Base-by-base conservation (phyloP, 2,797 vertebrate species). In the Malacoctenus gilli region DNA sequence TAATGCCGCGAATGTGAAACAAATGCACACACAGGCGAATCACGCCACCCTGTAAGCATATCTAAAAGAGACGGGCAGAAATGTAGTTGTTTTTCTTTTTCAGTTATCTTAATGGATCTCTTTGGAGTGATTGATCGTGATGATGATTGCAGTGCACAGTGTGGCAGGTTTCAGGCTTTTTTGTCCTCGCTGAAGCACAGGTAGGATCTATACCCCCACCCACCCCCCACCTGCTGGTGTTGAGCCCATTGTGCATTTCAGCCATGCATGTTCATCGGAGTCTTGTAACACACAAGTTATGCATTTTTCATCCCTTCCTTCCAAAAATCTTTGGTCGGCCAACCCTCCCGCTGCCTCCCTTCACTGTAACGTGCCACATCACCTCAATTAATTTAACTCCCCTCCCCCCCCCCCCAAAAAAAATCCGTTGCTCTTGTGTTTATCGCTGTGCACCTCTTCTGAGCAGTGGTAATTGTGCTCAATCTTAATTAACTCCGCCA, bases 401-500 rank as follows among this genome's bases (percentile, higher is more conserved):
- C 40, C 50, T 23, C 19, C 32, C 7, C 59, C 50, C 47, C 8
- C 18, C 51, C 32, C 22, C 22, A 28, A n/a, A n/a, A n/a, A n/a
- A n/a, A n/a, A 28, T 28, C 25, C 25, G 6, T 28, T 43, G 54
- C 23, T 63, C 18, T 58, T 54, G 34, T 48, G 48, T 59, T 69
- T 70, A 48, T 57, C 53, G 69, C 51, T 42, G 23, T 63, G 49
- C 47, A 58, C 54, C 52, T 68, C 64, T 58, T 63, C 60, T 53
- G 67, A 79, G 67, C 46, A 8, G 43, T 14, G 14, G 62, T 74
- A 83, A 84, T 70, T 79, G 77, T 76, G 65, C 75, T 78, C 71
- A 70, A 76, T 85, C 83, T 88, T 89, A 89, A 91, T 90, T 90
- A 89, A 89, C 79, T 84, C 72, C 63, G 67, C 80, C 67, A 77